These are phyloP conservation scores for Troilus luridus DNA, from an alignment of 2,888 invertebrate genomes.

Conservation along the genomic window DNA sequence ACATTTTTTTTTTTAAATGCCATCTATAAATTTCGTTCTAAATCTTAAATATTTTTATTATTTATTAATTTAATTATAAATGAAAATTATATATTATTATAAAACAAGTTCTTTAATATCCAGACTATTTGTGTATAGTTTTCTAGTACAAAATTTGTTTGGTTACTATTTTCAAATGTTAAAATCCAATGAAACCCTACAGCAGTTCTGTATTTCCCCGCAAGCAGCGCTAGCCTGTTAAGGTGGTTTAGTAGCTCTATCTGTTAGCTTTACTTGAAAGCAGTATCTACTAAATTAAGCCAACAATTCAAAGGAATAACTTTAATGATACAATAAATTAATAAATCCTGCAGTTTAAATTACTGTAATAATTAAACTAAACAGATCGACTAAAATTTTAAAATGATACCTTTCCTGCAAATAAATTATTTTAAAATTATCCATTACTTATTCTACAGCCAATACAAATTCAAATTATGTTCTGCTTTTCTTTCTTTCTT, in stretches of 20 bases:
- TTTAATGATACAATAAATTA: not conserved
- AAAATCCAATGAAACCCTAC: not conserved
- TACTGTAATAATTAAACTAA: not conserved
- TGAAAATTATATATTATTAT: not conserved
- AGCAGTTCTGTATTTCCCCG: not conserved
- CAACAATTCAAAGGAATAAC: not conserved
- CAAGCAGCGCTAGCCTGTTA: slow-evolving; percentile 11
- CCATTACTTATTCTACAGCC: no score
- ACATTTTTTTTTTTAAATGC: no score
- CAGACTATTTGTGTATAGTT: not conserved
- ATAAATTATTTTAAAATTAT: no score
- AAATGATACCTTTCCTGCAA: not conserved
- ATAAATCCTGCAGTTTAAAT: not conserved
- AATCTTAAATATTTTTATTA: not conserved
- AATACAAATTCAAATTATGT: no score
- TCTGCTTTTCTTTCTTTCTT: no score
- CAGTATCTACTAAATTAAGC: not conserved
- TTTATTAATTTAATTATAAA: not conserved
- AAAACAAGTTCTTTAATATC: not conserved
- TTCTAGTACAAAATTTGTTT: not conserved
- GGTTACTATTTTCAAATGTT: not conserved
- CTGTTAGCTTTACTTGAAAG: not conserved
- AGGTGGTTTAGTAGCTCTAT: not conserved
- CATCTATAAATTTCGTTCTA: no score
- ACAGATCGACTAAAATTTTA: not conserved